phyloP scores from a whole-genome alignment of 2,113 vertebrate genomes.

The Antechinus flavipes region DNA sequence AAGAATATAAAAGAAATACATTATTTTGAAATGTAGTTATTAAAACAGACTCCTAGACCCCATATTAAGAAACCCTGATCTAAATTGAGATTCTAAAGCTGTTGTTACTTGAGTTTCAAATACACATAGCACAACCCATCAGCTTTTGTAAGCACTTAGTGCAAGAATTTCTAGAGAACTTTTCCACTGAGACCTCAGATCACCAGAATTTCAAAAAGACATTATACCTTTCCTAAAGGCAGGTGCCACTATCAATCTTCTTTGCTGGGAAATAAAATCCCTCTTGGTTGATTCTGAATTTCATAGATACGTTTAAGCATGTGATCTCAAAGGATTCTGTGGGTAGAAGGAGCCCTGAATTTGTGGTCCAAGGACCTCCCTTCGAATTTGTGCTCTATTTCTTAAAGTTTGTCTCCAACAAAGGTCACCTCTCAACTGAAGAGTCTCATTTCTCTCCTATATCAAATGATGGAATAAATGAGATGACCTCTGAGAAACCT shows the following conservation, averaged over 20 bases:
- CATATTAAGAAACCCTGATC: background rate
- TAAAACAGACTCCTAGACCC: background rate
- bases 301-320: conserved; percentile 7
- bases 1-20: background rate
- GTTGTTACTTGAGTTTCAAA: conserved; percentile 11
- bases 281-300: conserved; percentile 9
- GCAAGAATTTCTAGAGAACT: conserved; percentile 43
- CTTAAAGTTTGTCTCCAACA: background rate
- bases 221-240: background rate
- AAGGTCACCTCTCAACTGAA: background rate
- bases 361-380: background rate
- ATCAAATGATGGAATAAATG: background rate
- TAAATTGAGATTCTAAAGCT: conserved; percentile 29
- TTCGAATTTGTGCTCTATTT: background rate
- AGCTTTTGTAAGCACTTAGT: conserved; percentile 15
- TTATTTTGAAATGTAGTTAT: background rate
- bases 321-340: background rate
- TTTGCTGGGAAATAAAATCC: conserved; percentile 21
- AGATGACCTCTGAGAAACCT: background rate
- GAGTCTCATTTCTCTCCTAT: background rate
- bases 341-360: background rate
- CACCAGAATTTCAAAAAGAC: conserved; percentile 49
- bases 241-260: conserved; percentile 53
- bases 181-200: conserved; percentile 29
- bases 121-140: background rate